A percentile compares a stretch with the other conserved stretches of the same genome.
These are phyloP conservation scores for Campoletis sonorensis DNA, from an alignment of 1,140 invertebrate genomes.

Conservation along the genomic window DNA sequence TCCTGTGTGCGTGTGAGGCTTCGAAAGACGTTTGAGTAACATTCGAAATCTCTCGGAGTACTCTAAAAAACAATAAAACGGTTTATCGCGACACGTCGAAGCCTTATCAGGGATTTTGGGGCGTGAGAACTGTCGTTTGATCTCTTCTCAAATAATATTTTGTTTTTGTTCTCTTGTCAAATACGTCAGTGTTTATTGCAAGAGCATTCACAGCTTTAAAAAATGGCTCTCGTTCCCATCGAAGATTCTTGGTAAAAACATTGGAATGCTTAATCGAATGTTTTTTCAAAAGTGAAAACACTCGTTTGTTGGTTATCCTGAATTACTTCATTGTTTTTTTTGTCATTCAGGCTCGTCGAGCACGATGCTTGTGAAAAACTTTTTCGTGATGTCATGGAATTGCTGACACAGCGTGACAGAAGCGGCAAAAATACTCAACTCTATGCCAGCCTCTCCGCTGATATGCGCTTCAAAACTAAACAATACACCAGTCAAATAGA, in stretches of 20 bases:
- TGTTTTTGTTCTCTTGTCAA: too few species aligned
- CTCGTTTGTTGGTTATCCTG: conserved; percentile 18
- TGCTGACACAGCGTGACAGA: conserved; percentile 78
- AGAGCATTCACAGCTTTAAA: conserved; percentile 20
- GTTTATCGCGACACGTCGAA: too few species aligned
- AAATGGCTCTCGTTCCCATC: conserved; percentile 72
- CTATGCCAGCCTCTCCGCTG: conserved; percentile 78
- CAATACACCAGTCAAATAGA: conserved; percentile 80
- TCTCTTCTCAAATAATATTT: too few species aligned
- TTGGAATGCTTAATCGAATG: background rate
- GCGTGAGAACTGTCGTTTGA: too few species aligned
- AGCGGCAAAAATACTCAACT: conserved; percentile 75
- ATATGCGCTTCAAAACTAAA: conserved; percentile 80
- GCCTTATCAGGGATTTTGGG: too few species aligned
- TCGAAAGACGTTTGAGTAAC: too few species aligned
- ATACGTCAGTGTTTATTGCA: too few species aligned
- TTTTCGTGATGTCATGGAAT: conserved; percentile 80
- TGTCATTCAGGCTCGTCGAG: conserved; percentile 77
- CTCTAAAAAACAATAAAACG: too few species aligned
- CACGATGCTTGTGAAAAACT: conserved; percentile 82
- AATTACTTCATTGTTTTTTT: conserved; percentile 17
- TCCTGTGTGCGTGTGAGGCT: too few species aligned
- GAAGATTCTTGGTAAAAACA: conserved; percentile 73
- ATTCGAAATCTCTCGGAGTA: too few species aligned
- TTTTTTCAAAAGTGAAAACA: too few species aligned